Percentiles rank a stretch among this genome's conserved stretches.
phyloP scores from a whole-genome alignment of 2,797 vertebrate genomes.

The Hippopotamyrus pictus region DNA sequence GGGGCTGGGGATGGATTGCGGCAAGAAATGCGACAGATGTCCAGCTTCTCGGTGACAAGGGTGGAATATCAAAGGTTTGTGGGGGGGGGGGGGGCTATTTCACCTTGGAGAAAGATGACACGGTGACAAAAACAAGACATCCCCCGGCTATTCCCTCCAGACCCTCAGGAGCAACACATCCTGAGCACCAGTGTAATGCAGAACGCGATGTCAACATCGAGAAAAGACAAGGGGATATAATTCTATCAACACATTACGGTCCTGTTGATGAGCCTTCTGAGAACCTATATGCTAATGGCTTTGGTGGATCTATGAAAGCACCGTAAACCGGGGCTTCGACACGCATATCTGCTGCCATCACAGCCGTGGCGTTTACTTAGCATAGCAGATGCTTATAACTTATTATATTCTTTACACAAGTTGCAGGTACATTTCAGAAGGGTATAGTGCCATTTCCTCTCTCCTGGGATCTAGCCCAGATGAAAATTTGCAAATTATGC shows the following conservation, averaged over 20 bases:
- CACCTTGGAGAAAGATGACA: not conserved
- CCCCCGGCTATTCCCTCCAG: not conserved
- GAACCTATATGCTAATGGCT: not conserved
- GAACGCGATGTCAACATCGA: not conserved
- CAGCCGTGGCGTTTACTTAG: not conserved
- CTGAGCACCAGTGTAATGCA: no score
- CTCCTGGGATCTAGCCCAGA: slow-evolving; percentile 10
- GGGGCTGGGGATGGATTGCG: not conserved
- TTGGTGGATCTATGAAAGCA: not conserved
- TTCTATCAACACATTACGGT: not conserved
- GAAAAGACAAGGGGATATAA: not conserved
- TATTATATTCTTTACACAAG: not conserved
- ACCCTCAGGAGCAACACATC: not conserved
- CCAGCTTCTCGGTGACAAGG: not conserved
- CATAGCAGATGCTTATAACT: not conserved
- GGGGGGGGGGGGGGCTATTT: not conserved
- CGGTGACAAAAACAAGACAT: not conserved
- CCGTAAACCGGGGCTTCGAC: not conserved
- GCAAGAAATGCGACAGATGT: not conserved
- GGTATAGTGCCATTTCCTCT: not conserved
- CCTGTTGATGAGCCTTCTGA: not conserved
- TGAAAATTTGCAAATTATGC: not conserved
- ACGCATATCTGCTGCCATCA: not conserved
- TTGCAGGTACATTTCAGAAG: not conserved
- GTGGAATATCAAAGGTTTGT: not conserved